These are phyloP conservation scores for Protaetia brevitarsis DNA, from an alignment of 1,140 invertebrate genomes.

Conservation along the genomic window DNA sequence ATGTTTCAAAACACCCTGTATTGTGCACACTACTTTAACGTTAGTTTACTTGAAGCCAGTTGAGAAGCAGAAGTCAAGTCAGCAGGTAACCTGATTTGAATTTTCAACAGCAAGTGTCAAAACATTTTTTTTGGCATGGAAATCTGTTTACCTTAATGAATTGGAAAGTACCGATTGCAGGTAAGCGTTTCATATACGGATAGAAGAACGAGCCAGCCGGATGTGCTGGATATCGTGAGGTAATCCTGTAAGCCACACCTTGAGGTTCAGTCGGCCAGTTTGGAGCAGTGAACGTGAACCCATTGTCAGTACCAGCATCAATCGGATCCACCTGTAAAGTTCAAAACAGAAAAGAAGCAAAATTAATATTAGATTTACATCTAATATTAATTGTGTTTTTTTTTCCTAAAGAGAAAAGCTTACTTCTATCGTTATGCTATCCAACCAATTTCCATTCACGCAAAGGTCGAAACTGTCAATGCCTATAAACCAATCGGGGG, in stretches of 20 bases:
- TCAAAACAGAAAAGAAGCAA: neutral
- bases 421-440: constrained; percentile 88
- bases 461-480: constrained; percentile 90
- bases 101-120: no score
- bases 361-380: neutral
- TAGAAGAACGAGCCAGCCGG: constrained; percentile 95
- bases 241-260: constrained; percentile 86
- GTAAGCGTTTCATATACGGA: constrained; percentile 78
- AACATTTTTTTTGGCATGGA: no score
- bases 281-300: constrained; percentile 93
- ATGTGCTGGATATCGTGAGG: constrained; percentile 85
- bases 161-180: constrained; percentile 86
- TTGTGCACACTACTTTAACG: no score
- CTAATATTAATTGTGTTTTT: neutral
- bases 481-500: constrained; percentile 98
- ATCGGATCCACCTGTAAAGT: constrained; percentile 77
- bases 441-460: constrained; percentile 91
- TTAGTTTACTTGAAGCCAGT: no score
- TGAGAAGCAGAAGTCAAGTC: no score
- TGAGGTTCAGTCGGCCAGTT: constrained; percentile 90
- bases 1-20: no score
- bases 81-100: no score
- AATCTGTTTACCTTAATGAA: constrained; percentile 84
- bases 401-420: constrained; percentile 26
- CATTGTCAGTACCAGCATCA: constrained; percentile 96